Conservation (phyloP, 2,888 invertebrate species). For the Amaurobius ferox region DNA sequence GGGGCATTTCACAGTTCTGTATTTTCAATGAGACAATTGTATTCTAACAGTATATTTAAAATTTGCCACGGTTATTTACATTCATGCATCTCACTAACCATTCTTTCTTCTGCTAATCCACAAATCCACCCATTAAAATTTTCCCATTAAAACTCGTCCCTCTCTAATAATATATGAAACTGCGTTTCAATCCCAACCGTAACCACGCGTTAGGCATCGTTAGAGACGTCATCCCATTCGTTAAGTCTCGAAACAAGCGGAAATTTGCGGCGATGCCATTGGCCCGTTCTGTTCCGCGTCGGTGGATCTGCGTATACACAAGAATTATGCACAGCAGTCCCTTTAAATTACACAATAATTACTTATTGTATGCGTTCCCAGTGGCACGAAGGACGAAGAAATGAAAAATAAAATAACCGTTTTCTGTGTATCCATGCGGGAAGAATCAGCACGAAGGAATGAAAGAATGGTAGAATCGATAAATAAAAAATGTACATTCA, state of each 20-base stretch:
- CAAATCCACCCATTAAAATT: too few relatives aligned
- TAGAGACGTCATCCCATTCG: background rate
- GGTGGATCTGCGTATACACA: background rate
- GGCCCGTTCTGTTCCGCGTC: constrained; percentile 15
- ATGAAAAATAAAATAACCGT: background rate
- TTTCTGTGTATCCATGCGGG: constrained; percentile 22
- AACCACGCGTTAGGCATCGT: background rate
- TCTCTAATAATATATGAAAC: too few relatives aligned
- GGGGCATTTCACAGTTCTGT: too few relatives aligned
- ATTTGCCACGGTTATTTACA: too few relatives aligned
- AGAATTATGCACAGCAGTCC: constrained; percentile 10
- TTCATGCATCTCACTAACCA: too few relatives aligned
- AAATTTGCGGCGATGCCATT: background rate
- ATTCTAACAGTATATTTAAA: too few relatives aligned
- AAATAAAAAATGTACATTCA: background rate
- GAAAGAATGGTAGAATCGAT: background rate
- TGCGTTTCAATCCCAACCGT: too few relatives aligned
- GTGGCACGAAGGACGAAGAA: background rate
- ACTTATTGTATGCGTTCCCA: constrained; percentile 21
- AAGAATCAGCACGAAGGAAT: background rate
- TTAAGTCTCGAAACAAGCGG: background rate
- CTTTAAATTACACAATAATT: constrained; percentile 28
- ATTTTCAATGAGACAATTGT: too few relatives aligned
- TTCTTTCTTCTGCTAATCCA: too few relatives aligned
- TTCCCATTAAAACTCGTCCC: too few relatives aligned